Base-by-base conservation (phyloP, 2,113 vertebrate species). In the Peromyscus polionotus region DNA sequence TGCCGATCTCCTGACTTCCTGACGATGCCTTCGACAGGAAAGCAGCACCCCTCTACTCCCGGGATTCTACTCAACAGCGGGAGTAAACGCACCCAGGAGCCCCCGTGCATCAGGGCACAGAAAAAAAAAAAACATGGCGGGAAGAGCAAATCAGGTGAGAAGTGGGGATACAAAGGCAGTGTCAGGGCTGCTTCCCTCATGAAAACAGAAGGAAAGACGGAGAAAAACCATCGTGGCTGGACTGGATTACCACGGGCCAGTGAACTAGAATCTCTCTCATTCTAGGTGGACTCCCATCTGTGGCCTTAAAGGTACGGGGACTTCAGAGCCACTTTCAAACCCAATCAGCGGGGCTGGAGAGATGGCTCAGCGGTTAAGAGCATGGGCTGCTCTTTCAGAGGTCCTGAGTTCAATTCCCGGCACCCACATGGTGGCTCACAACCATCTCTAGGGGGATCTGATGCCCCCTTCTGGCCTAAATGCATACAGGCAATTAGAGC, bases 111-210 rank as follows among this genome's bases (percentile, higher is more conserved):
- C 24, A 83, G 54, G 17, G 48, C 84, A 42, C 45, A 80, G 14
- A 51, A 51, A 88, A 89, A 94, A 84, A 57, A 51, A 88, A 87
- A 94, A 84, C 8, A 45, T 36, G 57, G 36, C 10, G 48, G 81
- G 72, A 76, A 76, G 31, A 17, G 77, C 93, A 73, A 93, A 61
- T n/a, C 28, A 39, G 68, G 42, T 36, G 28, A 42, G 28, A 45
- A 61, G 61, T 2, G 77, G 39, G n/a, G 91, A 81, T 31, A 61
- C 3, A 93, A 28, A 88, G 33, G 45, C 8, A 83, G n/a, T 20
- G 63, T 14, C 13, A 12, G 19, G 51, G 28, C 89, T 95, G 39
- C 36, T 68, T 93, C 84, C 85, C 88, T 95, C 81, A 94, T 93
- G 94, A 90, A 96, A 94, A 42, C 57, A 26, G 2, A 48, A 33